A percentile compares a stretch with the other conserved stretches of the same genome.
phyloP scores from a whole-genome alignment of 2,797 vertebrate genomes.

The Macropodus opercularis region DNA sequence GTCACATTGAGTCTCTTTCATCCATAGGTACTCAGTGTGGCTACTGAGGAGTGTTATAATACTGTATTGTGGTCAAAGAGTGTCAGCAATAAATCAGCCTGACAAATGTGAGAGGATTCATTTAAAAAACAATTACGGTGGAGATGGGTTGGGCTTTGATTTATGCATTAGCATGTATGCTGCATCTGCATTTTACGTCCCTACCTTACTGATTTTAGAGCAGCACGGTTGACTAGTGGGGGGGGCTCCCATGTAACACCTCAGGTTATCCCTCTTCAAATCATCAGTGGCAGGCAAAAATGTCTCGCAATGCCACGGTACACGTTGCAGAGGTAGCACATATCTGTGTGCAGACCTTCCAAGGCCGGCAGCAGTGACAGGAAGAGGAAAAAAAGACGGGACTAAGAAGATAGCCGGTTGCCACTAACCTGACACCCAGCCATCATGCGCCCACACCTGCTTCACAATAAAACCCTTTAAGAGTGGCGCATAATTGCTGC shows the following conservation, averaged over 20 bases:
- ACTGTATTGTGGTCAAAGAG: constrained; percentile 9
- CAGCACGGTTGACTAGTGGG: no score
- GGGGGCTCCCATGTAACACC: not conserved
- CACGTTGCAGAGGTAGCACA: not conserved
- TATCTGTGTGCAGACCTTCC: constrained; percentile 9
- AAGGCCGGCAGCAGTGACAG: constrained; percentile 6
- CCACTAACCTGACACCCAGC: constrained; percentile 11
- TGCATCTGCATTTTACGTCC: not conserved
- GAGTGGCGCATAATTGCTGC: constrained; percentile 22
- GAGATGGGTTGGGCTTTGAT: constrained; percentile 6
- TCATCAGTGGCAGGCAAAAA: constrained; percentile 9
- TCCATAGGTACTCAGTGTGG: constrained; percentile 34
- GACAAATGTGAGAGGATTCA: constrained; percentile 32
- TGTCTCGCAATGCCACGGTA: not conserved
- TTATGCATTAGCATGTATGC: constrained; percentile 6
- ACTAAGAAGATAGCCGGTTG: constrained; percentile 25
- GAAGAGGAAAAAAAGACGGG: constrained; percentile 4
- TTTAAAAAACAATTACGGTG: constrained; percentile 11
- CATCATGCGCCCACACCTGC: constrained; percentile 21
- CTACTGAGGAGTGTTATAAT: constrained; percentile 12
- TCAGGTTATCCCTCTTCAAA: not conserved
- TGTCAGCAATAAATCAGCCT: constrained; percentile 22
- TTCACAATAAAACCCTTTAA: constrained; percentile 28
- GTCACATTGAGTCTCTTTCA: constrained; percentile 22
- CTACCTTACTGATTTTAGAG: not conserved